phyloP scores from a whole-genome alignment of 2,113 vertebrate species.

The Zosterops japonicus region DNA sequence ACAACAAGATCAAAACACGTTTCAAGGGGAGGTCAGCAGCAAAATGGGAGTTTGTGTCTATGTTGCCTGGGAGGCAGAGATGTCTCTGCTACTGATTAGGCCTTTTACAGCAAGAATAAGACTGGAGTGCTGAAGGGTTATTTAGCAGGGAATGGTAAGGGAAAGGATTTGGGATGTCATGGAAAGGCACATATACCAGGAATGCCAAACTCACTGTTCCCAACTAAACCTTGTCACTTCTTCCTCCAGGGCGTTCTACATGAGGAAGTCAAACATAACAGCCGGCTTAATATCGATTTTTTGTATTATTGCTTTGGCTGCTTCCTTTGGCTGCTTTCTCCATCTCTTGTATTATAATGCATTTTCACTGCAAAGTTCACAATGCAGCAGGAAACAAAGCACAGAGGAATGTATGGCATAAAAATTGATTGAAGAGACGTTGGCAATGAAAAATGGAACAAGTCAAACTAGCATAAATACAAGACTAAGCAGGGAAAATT shows the following conservation, averaged over 20 bases:
- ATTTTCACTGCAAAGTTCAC: neutral
- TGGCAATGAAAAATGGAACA: neutral
- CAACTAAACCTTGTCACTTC: neutral
- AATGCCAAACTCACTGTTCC: fast-evolving
- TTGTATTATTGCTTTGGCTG: neutral
- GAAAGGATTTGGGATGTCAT: neutral
- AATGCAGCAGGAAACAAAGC: neutral
- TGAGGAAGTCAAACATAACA: neutral
- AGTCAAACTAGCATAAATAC: neutral
- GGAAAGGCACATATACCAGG: neutral
- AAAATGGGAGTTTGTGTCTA: neutral
- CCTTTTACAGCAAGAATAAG: neutral
- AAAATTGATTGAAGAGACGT: neutral
- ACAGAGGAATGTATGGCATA: neutral
- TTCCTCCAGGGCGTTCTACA: neutral
- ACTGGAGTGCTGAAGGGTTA: neutral
- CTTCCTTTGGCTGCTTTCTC: neutral
- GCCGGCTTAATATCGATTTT: neutral
- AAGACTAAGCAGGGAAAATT: neutral
- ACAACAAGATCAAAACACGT: neutral
- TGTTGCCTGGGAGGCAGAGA: neutral
- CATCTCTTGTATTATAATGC: neutral
- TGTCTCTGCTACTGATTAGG: neutral
- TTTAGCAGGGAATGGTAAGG: neutral
- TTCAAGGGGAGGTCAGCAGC: neutral